Evolutionary conservation across 2,888 invertebrate genomes (phyloP).

Genomic region (Polymixis flavicincta): DNA sequence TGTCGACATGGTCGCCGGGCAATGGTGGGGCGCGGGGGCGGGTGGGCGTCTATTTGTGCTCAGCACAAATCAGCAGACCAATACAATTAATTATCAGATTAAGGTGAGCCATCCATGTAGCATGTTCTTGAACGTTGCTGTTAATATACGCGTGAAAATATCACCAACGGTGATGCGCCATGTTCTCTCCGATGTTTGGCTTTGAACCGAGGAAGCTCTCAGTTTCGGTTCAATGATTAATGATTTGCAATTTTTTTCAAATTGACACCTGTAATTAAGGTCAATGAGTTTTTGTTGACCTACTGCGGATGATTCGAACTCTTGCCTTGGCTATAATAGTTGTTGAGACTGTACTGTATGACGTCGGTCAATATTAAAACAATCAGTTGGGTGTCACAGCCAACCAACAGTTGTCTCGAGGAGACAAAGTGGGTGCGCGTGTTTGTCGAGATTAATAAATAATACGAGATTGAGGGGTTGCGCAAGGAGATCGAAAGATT

Average conservation of each 20-base stretch:
- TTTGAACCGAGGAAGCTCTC: slow-evolving; percentile 67
- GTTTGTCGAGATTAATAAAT: slow-evolving; percentile 79
- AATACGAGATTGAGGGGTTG: slow-evolving; percentile 79
- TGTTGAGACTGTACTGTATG: slow-evolving; percentile 46
- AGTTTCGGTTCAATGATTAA: slow-evolving; percentile 55
- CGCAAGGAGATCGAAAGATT: slow-evolving; percentile 80
- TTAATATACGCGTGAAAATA: slow-evolving; percentile 78
- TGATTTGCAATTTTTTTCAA: slow-evolving; percentile 44
- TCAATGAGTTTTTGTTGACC: slow-evolving; percentile 52
- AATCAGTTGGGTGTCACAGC: slow-evolving; percentile 68
- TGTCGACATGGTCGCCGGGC: slow-evolving; percentile 75
- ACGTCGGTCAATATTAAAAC: slow-evolving; percentile 65
- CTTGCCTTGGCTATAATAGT: slow-evolving; percentile 64
- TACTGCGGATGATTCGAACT: slow-evolving; percentile 49
- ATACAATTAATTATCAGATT: slow-evolving; percentile 91
- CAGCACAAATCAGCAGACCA: slow-evolving; percentile 89
- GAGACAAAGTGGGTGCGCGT: slow-evolving; percentile 71
- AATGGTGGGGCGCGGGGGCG: slow-evolving; percentile 78
- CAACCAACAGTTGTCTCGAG: slow-evolving; percentile 70
- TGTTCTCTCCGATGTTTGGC: slow-evolving; percentile 71
- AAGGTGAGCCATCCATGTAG: slow-evolving; percentile 87
- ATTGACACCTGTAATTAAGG: slow-evolving; percentile 63
- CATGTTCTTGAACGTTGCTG: slow-evolving; percentile 82
- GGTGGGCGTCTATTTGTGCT: slow-evolving; percentile 87
- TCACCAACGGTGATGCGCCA: slow-evolving; percentile 72